phyloP scores from a whole-genome alignment of 2,113 vertebrate genomes.

The Motacilla alba region DNA sequence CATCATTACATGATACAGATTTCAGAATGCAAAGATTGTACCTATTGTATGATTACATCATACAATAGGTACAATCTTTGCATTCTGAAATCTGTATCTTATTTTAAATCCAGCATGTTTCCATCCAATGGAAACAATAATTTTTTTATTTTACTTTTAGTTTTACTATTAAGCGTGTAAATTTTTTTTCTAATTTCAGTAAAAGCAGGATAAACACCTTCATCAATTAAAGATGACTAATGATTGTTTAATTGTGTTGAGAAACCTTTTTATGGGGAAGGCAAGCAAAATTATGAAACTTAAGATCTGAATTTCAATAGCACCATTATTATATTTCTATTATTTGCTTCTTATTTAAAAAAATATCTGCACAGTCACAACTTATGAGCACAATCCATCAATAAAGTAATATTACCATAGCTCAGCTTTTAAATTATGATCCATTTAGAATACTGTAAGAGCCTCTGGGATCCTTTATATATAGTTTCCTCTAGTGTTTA shows the following conservation, averaged over 20 bases:
- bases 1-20: not conserved
- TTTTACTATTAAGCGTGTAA: not conserved
- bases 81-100: not conserved
- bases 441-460: slow-evolving; percentile 10
- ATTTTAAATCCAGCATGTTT: not conserved
- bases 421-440: slow-evolving; percentile 51
- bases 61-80: not conserved
- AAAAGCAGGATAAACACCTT: not conserved
- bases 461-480: not conserved
- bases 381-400: slow-evolving; percentile 7
- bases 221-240: not conserved
- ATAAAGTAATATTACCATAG: not conserved
- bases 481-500: slow-evolving; percentile 38
- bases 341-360: not conserved
- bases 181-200: not conserved
- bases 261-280: not conserved
- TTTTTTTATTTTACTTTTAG: not conserved
- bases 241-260: not conserved
- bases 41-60: not conserved
- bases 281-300: not conserved
- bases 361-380: not conserved
- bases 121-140: not conserved
- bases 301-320: not conserved
- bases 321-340: not conserved
- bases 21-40: no score